Conservation (phyloP, 2,797 vertebrate species). For the Bovichtus variegatus region DNA sequence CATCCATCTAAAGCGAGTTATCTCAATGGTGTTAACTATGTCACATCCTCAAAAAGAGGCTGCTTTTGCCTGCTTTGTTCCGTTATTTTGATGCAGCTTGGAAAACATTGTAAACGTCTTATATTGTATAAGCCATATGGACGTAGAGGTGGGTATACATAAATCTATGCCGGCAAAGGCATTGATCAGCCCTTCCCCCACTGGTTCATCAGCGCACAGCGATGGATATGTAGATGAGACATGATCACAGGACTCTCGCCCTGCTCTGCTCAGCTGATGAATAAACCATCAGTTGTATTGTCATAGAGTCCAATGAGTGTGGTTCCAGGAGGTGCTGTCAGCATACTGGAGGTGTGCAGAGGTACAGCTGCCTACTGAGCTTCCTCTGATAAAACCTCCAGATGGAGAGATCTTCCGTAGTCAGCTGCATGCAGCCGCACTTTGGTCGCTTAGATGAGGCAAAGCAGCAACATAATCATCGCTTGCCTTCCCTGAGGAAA, state of each 20-base stretch:
- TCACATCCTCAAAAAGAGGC: background rate
- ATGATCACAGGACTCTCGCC: slow-evolving; percentile 36
- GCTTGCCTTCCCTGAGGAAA: background rate
- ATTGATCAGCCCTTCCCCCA: slow-evolving; percentile 45
- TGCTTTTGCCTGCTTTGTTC: background rate
- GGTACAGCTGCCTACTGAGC: background rate
- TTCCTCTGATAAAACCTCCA: background rate
- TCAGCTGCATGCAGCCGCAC: background rate
- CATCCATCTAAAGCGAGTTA: background rate
- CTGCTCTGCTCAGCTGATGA: slow-evolving; percentile 37
- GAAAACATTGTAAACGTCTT: background rate
- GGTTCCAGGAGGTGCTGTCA: slow-evolving; percentile 25
- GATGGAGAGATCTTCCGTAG: background rate
- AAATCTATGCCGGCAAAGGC: slow-evolving; percentile 8
- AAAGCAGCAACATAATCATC: background rate
- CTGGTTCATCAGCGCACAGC: background rate
- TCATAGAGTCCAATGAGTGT: slow-evolving; percentile 1
- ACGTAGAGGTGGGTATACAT: slow-evolving; percentile 18
- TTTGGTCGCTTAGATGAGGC: background rate
- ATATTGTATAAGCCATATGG: slow-evolving; percentile 23
- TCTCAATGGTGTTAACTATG: background rate
- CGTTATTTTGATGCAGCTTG: background rate
- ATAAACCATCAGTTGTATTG: slow-evolving; percentile 43
- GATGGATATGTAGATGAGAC: slow-evolving; percentile 47
- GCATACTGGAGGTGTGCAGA: background rate